Base-by-base conservation (phyloP, 2,797 vertebrate species). In the Pipistrellus pygmaeus region DNA sequence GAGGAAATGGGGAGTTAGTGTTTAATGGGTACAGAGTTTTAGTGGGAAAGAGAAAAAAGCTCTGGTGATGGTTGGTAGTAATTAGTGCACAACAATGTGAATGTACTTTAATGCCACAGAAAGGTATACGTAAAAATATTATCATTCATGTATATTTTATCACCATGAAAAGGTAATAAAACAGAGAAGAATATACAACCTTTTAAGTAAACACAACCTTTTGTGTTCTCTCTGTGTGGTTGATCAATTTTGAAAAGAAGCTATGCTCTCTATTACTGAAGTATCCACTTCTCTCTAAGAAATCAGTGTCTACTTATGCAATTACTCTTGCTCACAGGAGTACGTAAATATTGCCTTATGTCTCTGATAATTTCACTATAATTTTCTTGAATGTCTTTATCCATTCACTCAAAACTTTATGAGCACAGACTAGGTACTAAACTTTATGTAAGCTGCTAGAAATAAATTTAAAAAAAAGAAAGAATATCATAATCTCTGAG, bases 341-440 rank as follows among this genome's bases (percentile, higher is more conserved):
- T 57, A 88, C 35, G 71, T 82, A 92, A 91, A 64, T 83, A 89
- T 11, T 41, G 1, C 30, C 64, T 60, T 72, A 44, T 38, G 8
- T 44, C 41, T 91, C 53, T 92, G 62, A 77, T 73, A 90, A 62
- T 90, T 92, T 76, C 93, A 83, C 72, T 94, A 10, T 48, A 35
- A 27, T 90, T 48, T 84, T 87, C 77, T 78, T 21, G 30, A 87
- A 78, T 84, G 41, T 15, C 32, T 95, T 76, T 53, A 91, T 18
- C 38, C 12, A 82, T 76, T 82, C 73, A 85, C 68, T 88, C 35
- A 92, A 89, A 18, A 44, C 15, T 68, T 55, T 17, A 80, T 41
- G 15, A 92, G 14, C 32, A 66, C 4, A 6, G 15, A 78, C n/a
- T 55, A 51, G 41, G 9, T 91, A 35, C 46, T 84, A 66, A 84